phyloP scores from a whole-genome alignment of 2,797 vertebrate species.

The Mormyrops boulengeri region DNA sequence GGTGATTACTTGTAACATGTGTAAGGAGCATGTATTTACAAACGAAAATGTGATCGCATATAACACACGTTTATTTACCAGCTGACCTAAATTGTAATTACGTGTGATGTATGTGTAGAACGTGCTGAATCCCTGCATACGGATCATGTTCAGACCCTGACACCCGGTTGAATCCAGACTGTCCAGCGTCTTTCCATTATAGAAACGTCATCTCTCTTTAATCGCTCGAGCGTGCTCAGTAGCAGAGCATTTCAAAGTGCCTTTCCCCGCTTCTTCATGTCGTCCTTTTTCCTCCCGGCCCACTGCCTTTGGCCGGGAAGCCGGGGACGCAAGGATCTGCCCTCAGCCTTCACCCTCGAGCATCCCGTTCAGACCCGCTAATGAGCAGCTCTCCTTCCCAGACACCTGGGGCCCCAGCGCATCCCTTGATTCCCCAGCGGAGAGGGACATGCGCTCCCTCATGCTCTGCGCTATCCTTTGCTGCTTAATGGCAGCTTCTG shows the following conservation, averaged over 20 bases:
- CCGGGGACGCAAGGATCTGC: neutral
- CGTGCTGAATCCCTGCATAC: neutral
- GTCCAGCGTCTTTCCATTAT: neutral
- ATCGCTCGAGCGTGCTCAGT: neutral
- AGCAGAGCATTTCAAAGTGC: neutral
- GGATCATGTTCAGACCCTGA: neutral
- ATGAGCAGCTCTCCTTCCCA: constrained; percentile 7
- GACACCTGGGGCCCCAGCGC: constrained; percentile 24
- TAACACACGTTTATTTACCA: neutral
- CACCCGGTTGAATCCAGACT: neutral
- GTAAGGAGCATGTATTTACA: neutral
- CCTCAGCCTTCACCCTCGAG: neutral
- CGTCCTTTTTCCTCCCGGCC: neutral
- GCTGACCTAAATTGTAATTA: neutral
- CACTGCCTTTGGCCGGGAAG: neutral
- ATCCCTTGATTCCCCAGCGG: neutral
- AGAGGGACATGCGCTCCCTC: neutral
- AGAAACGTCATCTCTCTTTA: neutral
- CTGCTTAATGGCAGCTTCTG: constrained; percentile 15
- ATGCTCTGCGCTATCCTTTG: neutral
- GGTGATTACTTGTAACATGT: neutral
- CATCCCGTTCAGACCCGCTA: neutral
- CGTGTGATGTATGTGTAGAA: neutral
- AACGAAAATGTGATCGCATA: neutral
- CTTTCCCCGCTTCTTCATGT: neutral